Base-by-base conservation (phyloP, 2,797 vertebrate species). In the Paratrypauchen microcephalus region DNA sequence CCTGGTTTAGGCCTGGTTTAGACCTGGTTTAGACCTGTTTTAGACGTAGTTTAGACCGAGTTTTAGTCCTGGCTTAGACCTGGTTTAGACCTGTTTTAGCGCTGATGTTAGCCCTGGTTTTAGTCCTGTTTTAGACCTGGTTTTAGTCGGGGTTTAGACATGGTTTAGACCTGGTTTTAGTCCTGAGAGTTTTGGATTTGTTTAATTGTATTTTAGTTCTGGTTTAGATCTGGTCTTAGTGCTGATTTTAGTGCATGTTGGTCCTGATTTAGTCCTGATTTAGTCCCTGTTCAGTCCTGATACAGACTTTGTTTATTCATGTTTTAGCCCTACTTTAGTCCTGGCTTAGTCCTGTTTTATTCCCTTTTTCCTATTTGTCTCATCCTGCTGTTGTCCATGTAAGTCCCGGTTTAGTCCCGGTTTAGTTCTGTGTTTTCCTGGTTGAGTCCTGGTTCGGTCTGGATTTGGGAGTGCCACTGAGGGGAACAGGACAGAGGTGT, bases 401-500 rank as follows among this genome's bases (percentile, higher is more conserved):
- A n/a, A 36, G 28, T 36, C 26, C 19, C 4, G 16, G 15, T 59
- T 32, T 0, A 36, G 28, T 36, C 26, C 19, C 4, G 16, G 15
- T 59, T 32, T 11, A 59, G 57, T 30, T 7, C 18, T 32, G 15
- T 6, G 18, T 12, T 21, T 12, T 36, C 30, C 58, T 61, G 30
- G 30, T 39, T 61, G 3, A 24, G 21, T 63, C 39, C n/a, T 45
- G 36, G 13, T 41, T 63, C n/a, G 16, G 21, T 24, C 11, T 63
- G 60, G 60, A 63, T 63, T 45, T 63, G 60, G 60, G 60, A 63
- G 60, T 63, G 60, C 36, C 60, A 23, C 11, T 63, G 21, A 63
- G n/a, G 60, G 60, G 60, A 63, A 45, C 60, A 63, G 60, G n/a
- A 63, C 21, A 16, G 60, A 63, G 60, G 60, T 23, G 60, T 63